A percentile compares a stretch with the other conserved stretches of the same genome.
These are phyloP conservation scores for Heteractis magnifica DNA, from an alignment of 92 coral and sea anemone genomes.

Conservation along the genomic window DNA sequence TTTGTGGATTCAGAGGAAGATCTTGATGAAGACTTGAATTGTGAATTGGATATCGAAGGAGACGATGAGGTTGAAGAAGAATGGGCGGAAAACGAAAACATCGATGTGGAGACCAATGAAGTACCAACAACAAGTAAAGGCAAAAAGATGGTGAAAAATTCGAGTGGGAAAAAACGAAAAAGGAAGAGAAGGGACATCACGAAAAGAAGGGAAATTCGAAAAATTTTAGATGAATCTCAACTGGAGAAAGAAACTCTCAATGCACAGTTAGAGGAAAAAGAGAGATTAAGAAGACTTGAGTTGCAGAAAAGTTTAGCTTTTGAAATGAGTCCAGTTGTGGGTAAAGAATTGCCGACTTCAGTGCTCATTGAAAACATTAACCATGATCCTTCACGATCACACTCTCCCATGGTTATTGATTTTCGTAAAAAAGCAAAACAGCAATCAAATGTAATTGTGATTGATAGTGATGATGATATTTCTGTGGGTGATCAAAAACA, in stretches of 20 bases:
- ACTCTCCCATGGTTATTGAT: slow-evolving; percentile 73
- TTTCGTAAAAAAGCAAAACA: slow-evolving; percentile 49
- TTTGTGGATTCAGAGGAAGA: slow-evolving; percentile 6
- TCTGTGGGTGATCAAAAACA: slow-evolving; percentile 15
- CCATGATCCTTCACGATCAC: slow-evolving; percentile 11
- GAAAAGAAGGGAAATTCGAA: slow-evolving; percentile 80
- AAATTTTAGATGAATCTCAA: slow-evolving; percentile 69
- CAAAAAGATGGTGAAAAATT: not conserved
- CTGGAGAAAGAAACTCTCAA: slow-evolving; percentile 76
- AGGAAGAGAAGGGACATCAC: slow-evolving; percentile 72
- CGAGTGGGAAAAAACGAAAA: slow-evolving; percentile 17
- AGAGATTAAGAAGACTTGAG: slow-evolving; percentile 82
- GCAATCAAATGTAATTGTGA: slow-evolving; percentile 64
- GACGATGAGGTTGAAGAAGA: slow-evolving; percentile 47
- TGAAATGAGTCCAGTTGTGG: slow-evolving; percentile 8
- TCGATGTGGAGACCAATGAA: not conserved
- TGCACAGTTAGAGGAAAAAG: slow-evolving; percentile 90
- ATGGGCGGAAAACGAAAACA: slow-evolving; percentile 9
- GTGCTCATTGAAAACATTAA: not conserved
- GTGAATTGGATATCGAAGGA: slow-evolving; percentile 38
- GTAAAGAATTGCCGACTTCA: slow-evolving; percentile 6
- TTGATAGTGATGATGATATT: slow-evolving; percentile 89
- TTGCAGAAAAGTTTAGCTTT: slow-evolving; percentile 80
- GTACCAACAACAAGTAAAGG: slow-evolving; percentile 5
- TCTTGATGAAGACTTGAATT: not conserved